Base-by-base conservation (phyloP, 2,113 vertebrate genomes). In the Dicentrarchus labrax region DNA sequence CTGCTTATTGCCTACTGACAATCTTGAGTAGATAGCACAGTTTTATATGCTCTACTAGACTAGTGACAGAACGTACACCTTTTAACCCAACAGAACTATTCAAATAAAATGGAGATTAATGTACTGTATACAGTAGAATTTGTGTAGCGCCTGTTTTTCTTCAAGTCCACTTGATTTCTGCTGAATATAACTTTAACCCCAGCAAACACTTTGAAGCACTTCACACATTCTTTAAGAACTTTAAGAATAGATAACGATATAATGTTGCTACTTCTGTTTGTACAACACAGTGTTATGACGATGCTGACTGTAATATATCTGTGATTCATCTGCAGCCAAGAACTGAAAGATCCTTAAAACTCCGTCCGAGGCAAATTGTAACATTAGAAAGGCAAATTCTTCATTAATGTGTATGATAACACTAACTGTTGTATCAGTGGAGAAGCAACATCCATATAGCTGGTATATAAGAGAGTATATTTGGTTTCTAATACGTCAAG, bases 1-100 rank as follows among this genome's bases (percentile, higher is more conserved):
- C 75, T 75, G n/a, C 50, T 68, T 54, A 76, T 60, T 22, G 15
- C 66, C 64, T 48, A 66, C 50, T 76, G 82, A 73, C 76, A 67
- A 76, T 86, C 77, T 66, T 21, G 12, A 76, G 15, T 21, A 45
- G 9, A 83, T n/a, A 47, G 53, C 67, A 68, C 67, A 57, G 30
- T 72, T 68, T 77, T 64, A 41, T 71, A 70, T 30, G 36, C 43
- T 76, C 13, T 3, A 17, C 30, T 16, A 17, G n/a, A n/a, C 39
- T 9, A 74, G 2, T 30, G 22, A 75, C 41, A 41, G 53, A 57
- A 71, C 30, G 8, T 12, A 38, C 1, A 54, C 4, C 5, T 22
- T 24, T 60, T 45, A 75, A 3, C 21, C 38, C 15, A 15, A 62
- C 6, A 53, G 2, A 11, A 8, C 43, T 48, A 47, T 72, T 67